These are phyloP conservation scores for Drosophila equinoxialis DNA, from an alignment of 1,140 invertebrate genomes.

Conservation along the genomic window DNA sequence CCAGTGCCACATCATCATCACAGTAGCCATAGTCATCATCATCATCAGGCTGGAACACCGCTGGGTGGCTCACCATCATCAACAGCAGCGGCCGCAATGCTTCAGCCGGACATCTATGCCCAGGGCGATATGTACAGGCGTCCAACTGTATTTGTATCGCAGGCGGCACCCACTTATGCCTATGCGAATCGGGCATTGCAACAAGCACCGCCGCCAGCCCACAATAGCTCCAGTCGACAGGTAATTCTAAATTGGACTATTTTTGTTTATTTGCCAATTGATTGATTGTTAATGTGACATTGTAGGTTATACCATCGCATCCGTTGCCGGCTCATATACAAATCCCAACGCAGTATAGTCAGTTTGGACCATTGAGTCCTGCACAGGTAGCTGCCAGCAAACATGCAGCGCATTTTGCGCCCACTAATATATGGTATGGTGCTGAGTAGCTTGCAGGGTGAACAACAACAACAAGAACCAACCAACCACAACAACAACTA, in stretches of 20 bases:
- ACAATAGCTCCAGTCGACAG: constrained; percentile 92
- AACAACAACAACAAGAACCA: constrained; percentile 44
- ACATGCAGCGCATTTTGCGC: constrained; percentile 88
- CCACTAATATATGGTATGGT: constrained; percentile 89
- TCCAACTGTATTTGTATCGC: constrained; percentile 86
- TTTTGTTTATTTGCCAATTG: background rate
- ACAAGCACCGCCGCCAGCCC: constrained; percentile 91
- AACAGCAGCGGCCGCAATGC: constrained; percentile 82
- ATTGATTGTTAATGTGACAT: background rate
- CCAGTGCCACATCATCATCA: constrained; percentile 50
- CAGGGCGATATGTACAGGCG: constrained; percentile 85
- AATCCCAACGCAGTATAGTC: constrained; percentile 87
- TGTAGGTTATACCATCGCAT: constrained; percentile 85
- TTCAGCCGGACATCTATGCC: constrained; percentile 84
- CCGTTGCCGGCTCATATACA: constrained; percentile 94
- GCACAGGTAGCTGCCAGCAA: constrained; percentile 85
- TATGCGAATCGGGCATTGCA: constrained; percentile 87
- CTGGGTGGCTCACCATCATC: constrained; percentile 77
- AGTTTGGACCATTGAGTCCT: constrained; percentile 88
- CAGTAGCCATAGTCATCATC: constrained; percentile 53
- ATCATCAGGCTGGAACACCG: constrained; percentile 81
- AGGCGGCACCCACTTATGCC: constrained; percentile 77
- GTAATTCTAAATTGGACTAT: constrained; percentile 80
- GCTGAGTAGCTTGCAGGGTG: constrained; percentile 83
- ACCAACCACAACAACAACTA: constrained; percentile 21